These are phyloP conservation scores for Ormyrus rosae DNA, from an alignment of 2,888 invertebrate species.

Conservation along the genomic window DNA sequence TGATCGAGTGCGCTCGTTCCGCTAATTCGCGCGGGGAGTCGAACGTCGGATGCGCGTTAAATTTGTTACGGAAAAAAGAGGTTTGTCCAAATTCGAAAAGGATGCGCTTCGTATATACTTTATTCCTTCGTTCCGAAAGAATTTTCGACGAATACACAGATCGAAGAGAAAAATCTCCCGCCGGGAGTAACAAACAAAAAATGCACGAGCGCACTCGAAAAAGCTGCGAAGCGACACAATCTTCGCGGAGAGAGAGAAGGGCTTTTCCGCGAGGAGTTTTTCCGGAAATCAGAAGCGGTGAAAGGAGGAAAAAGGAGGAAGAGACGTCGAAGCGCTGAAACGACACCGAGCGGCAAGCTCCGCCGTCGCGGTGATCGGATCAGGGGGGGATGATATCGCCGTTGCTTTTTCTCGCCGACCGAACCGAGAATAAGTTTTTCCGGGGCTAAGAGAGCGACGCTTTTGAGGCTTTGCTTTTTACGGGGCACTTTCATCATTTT, in stretches of 20 bases:
- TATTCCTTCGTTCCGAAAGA: too few relatives aligned
- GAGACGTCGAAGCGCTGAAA: slow-evolving; percentile 43
- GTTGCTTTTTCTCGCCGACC: slow-evolving; percentile 7
- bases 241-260: not conserved
- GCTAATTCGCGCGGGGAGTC: too few relatives aligned
- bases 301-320: not conserved
- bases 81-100: too few relatives aligned
- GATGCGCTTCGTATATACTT: too few relatives aligned
- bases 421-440: not conserved
- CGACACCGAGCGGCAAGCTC: slow-evolving; percentile 37
- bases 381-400: slow-evolving; percentile 33
- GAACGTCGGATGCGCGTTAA: too few relatives aligned
- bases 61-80: too few relatives aligned
- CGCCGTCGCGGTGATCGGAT: slow-evolving; percentile 45
- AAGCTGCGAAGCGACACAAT: slow-evolving; percentile 4
- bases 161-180: too few relatives aligned
- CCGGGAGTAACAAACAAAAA: too few relatives aligned
- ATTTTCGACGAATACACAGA: too few relatives aligned
- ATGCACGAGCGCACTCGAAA: not conserved
- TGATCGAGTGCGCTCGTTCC: too few relatives aligned
- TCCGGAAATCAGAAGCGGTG: slow-evolving; percentile 18
- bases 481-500: too few relatives aligned
- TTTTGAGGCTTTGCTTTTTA: slow-evolving; percentile 26
- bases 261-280: slow-evolving; percentile 3
- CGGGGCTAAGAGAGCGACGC: slow-evolving; percentile 36